phyloP scores from a whole-genome alignment of 2,888 invertebrate genomes.

The Tridacna gigas region DNA sequence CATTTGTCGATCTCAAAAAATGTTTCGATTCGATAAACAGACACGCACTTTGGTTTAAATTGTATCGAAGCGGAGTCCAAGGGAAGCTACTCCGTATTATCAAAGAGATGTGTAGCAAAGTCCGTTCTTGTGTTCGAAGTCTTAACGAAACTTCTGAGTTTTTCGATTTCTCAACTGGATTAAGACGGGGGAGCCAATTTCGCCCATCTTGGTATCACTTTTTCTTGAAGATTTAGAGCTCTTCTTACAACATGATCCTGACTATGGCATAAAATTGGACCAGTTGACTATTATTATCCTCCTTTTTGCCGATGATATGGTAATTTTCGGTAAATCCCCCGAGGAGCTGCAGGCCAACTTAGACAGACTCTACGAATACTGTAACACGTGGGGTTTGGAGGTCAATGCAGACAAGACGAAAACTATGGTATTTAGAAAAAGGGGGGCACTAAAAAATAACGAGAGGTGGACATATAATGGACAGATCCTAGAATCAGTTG shows the following conservation, averaged over 20 bases:
- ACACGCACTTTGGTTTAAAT: constrained; percentile 29
- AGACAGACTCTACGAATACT: background rate
- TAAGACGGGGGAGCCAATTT: constrained; percentile 18
- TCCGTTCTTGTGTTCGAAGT: constrained; percentile 28
- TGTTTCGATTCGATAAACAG: constrained; percentile 33
- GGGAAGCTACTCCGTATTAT: constrained; percentile 24
- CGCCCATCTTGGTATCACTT: constrained; percentile 22
- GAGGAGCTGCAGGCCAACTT: background rate
- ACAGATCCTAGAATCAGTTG: background rate
- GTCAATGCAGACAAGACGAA: constrained; percentile 2
- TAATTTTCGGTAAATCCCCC: background rate
- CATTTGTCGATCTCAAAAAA: constrained; percentile 34
- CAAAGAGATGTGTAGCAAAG: constrained; percentile 28
- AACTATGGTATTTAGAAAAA: constrained; percentile 20
- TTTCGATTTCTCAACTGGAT: background rate
- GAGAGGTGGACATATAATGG: constrained; percentile 17
- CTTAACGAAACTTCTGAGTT: constrained; percentile 10
- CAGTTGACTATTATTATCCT: background rate
- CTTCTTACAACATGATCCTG: background rate
- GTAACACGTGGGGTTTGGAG: background rate
- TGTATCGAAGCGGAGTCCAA: constrained; percentile 10
- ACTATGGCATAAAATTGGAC: background rate
- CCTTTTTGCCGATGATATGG: constrained; percentile 20
- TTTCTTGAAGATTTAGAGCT: constrained; percentile 7
- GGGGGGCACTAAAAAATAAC: background rate